phyloP scores from a whole-genome alignment of 2,888 invertebrate genomes.

The Periphyllus acericola region DNA sequence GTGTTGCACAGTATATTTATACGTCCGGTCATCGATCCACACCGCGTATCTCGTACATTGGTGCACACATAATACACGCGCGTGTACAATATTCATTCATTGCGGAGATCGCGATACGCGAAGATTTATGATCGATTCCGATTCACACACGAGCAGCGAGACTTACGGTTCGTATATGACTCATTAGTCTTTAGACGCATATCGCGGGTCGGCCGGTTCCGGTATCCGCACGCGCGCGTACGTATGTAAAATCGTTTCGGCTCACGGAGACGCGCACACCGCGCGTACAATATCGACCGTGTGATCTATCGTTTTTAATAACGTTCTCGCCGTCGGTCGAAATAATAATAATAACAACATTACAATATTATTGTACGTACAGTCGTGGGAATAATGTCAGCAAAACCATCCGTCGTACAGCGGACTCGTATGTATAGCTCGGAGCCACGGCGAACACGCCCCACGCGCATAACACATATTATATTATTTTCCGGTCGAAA shows the following conservation, averaged over 20 bases:
- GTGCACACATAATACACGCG: neutral
- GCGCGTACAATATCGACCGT: conserved; percentile 47
- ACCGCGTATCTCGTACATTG: neutral
- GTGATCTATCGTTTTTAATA: conserved; percentile 61
- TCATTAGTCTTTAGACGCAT: conserved; percentile 43
- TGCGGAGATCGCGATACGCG: conserved; percentile 25
- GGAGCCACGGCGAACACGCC: conserved; percentile 48
- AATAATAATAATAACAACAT: conserved; percentile 30
- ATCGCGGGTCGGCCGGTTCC: conserved; percentile 9
- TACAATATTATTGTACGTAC: conserved; percentile 24
- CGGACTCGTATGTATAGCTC: conserved; percentile 21
- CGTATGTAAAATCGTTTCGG: conserved; percentile 20
- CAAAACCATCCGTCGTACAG: neutral
- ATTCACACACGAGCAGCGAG: neutral
- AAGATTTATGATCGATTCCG: conserved; percentile 49
- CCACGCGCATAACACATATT: conserved; percentile 23
- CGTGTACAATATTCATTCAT: conserved; percentile 20
- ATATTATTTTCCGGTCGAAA: conserved; percentile 44
- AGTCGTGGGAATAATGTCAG: conserved; percentile 61
- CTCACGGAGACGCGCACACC: conserved; percentile 17
- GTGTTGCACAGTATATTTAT: too few relatives aligned
- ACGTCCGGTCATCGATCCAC: neutral
- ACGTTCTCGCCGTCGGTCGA: conserved; percentile 49
- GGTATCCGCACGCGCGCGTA: neutral
- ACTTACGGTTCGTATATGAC: neutral